phyloP scores from a whole-genome alignment of 2,113 vertebrate species.

The Bos javanicus region DNA sequence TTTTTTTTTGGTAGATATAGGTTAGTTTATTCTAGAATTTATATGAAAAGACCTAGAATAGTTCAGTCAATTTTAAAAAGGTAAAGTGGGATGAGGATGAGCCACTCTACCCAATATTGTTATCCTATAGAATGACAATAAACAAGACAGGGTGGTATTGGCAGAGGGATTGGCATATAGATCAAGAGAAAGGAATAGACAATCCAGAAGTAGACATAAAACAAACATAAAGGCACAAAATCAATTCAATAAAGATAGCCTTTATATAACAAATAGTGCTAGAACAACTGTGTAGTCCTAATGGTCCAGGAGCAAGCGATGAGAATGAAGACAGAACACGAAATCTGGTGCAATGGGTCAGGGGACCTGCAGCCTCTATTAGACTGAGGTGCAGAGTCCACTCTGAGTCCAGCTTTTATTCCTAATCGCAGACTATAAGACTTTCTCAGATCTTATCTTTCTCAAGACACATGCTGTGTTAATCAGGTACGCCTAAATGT shows the following conservation, averaged over 20 bases:
- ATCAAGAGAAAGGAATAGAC: neutral
- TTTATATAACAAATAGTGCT: neutral
- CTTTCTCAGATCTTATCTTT: neutral
- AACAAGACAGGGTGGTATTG: neutral
- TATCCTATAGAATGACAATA: neutral
- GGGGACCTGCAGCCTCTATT: neutral
- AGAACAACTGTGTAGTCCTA: neutral
- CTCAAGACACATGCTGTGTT: neutral
- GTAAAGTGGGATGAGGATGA: neutral
- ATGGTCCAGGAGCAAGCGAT: neutral
- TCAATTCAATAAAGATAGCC: neutral
- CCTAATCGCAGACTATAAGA: neutral
- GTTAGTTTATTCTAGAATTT: neutral
- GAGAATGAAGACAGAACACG: neutral
- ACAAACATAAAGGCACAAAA: neutral
- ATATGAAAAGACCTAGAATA: neutral
- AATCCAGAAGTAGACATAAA: neutral
- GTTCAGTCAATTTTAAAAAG: neutral
- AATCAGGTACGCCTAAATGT: neutral
- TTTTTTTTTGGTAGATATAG: neutral
- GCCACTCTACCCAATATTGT: neutral
- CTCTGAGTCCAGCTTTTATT: neutral
- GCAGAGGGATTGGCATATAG: neutral
- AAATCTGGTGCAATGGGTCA: neutral
- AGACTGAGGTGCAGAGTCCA: neutral